Conservation (phyloP, 2,888 invertebrate species). For the Gandaritis pyraliata region DNA sequence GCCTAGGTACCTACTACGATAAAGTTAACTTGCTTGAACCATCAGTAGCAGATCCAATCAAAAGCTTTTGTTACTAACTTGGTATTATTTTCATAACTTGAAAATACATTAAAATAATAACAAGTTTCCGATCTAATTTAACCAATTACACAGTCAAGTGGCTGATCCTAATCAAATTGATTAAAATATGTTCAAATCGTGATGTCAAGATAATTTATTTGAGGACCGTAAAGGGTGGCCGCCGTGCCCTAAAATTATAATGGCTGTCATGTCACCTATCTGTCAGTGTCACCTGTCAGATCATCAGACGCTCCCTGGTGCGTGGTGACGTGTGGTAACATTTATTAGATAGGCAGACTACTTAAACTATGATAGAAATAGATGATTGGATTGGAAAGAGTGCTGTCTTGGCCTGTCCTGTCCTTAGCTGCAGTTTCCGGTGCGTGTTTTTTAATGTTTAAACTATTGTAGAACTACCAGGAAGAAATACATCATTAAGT, state of each 20-base stretch:
- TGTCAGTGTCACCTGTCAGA: slow-evolving; percentile 35
- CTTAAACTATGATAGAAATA: too few species aligned
- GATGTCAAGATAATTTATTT: slow-evolving; percentile 31
- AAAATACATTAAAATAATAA: too few species aligned
- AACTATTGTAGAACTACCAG: background rate
- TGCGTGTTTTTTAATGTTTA: too few species aligned
- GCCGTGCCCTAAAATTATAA: slow-evolving; percentile 26
- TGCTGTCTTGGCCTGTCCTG: too few species aligned
- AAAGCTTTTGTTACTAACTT: too few species aligned
- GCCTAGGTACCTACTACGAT: too few species aligned
- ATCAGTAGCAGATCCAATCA: too few species aligned
- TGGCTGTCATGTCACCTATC: slow-evolving; percentile 26
- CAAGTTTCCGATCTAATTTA: background rate
- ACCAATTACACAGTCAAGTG: slow-evolving; percentile 15
- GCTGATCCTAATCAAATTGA: slow-evolving; percentile 32
- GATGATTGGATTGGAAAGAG: background rate
- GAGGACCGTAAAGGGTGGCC: slow-evolving; percentile 24
- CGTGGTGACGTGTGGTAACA: slow-evolving; percentile 10
- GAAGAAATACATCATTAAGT: slow-evolving; percentile 22
- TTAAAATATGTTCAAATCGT: slow-evolving; percentile 33
- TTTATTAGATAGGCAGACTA: too few species aligned
- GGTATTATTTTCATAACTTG: too few species aligned
- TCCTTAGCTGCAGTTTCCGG: too few species aligned
- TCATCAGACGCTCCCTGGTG: slow-evolving; percentile 22
- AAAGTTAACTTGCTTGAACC: too few species aligned